Conservation (phyloP, 2,888 invertebrate species). For the Megastigmus dorsalis region DNA sequence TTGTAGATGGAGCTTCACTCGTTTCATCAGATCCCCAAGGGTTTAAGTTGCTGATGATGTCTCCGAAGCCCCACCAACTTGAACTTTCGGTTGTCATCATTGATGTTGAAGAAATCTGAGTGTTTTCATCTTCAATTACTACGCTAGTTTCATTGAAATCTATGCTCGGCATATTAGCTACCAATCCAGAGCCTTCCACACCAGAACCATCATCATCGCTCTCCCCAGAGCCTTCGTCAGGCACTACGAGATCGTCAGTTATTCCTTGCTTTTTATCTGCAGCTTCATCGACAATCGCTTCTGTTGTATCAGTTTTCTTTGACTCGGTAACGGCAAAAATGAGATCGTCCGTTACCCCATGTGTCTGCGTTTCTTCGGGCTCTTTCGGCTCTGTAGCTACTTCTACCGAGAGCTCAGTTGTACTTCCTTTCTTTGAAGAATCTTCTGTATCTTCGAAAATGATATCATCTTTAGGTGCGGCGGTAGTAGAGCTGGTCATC, state of each 20-base stretch:
- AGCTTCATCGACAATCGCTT: neutral
- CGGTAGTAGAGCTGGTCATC: neutral
- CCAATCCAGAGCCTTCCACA: constrained; percentile 64
- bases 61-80: constrained; percentile 17
- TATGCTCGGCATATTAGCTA: constrained; percentile 61
- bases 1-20: constrained; percentile 46
- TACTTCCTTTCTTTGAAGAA: constrained; percentile 24
- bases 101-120: constrained; percentile 65
- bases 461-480: constrained; percentile 7
- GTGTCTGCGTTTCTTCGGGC: constrained; percentile 48
- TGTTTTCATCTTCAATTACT: neutral
- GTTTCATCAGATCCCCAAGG: constrained; percentile 39
- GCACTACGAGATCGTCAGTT: constrained; percentile 19
- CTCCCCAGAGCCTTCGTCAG: constrained; percentile 71
- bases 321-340: constrained; percentile 1
- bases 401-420: constrained; percentile 14
- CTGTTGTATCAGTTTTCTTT: neutral
- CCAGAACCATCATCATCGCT: constrained; percentile 74
- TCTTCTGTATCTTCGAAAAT: constrained; percentile 34
- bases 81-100: constrained; percentile 6
- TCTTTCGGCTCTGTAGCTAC: neutral
- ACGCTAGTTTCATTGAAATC: constrained; percentile 51
- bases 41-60: constrained; percentile 2
- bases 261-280: neutral
- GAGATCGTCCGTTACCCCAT: constrained; percentile 2